Percentiles rank a stretch among this genome's conserved stretches.
These are phyloP conservation scores for Halocynthia aurantium DNA, from an alignment of 23 tunicate species.

Conservation along the genomic window DNA sequence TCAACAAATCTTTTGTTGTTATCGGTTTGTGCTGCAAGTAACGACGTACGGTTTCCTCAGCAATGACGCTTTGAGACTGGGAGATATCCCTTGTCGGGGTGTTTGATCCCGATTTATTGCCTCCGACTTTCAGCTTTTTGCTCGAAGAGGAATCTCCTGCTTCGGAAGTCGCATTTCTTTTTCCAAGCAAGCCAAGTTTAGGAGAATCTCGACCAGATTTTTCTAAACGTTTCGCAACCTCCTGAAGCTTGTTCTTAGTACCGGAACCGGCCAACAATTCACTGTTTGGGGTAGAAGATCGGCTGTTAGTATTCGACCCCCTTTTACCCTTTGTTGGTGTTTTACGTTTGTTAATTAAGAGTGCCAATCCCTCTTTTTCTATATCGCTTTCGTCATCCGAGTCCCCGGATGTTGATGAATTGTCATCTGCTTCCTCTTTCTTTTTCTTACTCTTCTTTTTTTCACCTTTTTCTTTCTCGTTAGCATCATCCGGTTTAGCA, in stretches of 20 bases:
- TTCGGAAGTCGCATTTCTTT: constrained; percentile 41
- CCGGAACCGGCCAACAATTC: constrained; percentile 18
- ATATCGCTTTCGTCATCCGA: constrained; percentile 55
- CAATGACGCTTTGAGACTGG: constrained; percentile 28
- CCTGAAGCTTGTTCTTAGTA: constrained; percentile 30
- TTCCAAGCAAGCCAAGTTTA: constrained; percentile 47
- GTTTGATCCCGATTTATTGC: constrained; percentile 9
- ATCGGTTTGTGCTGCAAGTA: constrained; percentile 80
- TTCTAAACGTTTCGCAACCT: constrained; percentile 49
- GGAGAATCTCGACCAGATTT: constrained; percentile 14
- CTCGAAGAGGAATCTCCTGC: constrained; percentile 7
- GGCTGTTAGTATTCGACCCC: constrained; percentile 35
- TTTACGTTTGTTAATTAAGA: constrained; percentile 53
- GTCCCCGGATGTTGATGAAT: constrained; percentile 43
- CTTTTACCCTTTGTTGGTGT: constrained; percentile 45
- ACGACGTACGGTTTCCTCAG: constrained; percentile 65
- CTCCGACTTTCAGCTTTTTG: constrained; percentile 36
- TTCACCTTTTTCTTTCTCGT: constrained; percentile 28
- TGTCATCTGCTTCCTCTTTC: constrained; percentile 33
- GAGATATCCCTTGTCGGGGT: constrained; percentile 44
- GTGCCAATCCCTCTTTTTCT: constrained; percentile 66
- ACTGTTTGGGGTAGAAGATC: constrained; percentile 65
- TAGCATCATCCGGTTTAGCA: neutral
- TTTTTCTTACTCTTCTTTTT: constrained; percentile 19
- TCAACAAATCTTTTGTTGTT: constrained; percentile 75